Conservation (phyloP, 2,888 invertebrate species). For the Orchesellides sinensis region DNA sequence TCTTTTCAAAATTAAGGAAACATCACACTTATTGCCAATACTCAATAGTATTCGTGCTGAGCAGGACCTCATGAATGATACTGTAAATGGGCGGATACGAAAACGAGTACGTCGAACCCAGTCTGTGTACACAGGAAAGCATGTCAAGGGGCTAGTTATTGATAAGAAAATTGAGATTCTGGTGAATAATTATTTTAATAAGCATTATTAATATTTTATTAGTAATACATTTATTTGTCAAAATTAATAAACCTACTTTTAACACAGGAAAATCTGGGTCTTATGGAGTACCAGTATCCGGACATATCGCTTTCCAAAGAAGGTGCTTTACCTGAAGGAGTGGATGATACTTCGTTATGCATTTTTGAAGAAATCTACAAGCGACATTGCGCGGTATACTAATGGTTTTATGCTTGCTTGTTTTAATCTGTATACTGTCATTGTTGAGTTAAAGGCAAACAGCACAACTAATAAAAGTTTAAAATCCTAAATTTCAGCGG, state of each 20-base stretch:
- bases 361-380: slow-evolving; percentile 47
- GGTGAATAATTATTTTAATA: slow-evolving; percentile 4
- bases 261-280: slow-evolving; percentile 52
- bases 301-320: slow-evolving; percentile 14
- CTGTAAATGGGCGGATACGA: slow-evolving; percentile 50
- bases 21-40: slow-evolving; percentile 40
- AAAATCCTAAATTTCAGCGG: slow-evolving; percentile 1
- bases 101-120: slow-evolving; percentile 44
- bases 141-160: slow-evolving; percentile 49
- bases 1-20: slow-evolving; percentile 86
- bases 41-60: slow-evolving; percentile 53
- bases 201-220: too few species aligned
- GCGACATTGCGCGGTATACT: slow-evolving; percentile 44
- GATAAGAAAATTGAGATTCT: slow-evolving; percentile 53
- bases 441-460: too few species aligned
- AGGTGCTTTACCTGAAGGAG: slow-evolving; percentile 8
- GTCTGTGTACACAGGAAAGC: slow-evolving; percentile 42
- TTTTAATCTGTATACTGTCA: background rate
- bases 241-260: background rate
- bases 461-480: too few species aligned
- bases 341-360: slow-evolving; percentile 14
- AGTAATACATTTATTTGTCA: too few species aligned
- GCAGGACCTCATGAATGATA: slow-evolving; percentile 58
- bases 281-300: slow-evolving; percentile 19
- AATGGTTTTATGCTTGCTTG: background rate